Evolutionary conservation across 2,888 invertebrate genomes (phyloP), one percentile per base, ranked within the genome.

Genomic region (Dryadula phaetusa): DNA sequence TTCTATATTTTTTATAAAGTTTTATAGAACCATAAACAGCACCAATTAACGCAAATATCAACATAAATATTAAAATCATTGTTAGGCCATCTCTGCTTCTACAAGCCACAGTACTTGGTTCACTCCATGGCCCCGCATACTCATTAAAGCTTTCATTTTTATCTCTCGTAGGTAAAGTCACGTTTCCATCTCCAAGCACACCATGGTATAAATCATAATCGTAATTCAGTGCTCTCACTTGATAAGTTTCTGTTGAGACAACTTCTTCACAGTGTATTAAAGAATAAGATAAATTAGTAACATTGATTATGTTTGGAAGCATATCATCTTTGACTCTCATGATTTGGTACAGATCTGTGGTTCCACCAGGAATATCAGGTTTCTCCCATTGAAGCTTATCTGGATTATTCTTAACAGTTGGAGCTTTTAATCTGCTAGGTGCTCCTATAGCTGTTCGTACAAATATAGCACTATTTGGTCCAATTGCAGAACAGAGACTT

Each of bases 381-480:
- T 79, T 80, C 3, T 83, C 77, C 95, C 95, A 95, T 40, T 78
- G 78, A 4, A 94, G 79, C 18, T 70, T 68, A 72, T 86, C 85
- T 66, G 83, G 82, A 64, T 78, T 83, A 63, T 80, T 83, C 61
- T 75, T 80, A 28, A 86, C 80, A 22, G 70, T 75, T 62, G 89
- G 90, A 20, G 82, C 72, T 64, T 78, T 81, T 47, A 94, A 75
- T 73, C 78, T 85, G 66, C 92, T 92, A 32, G 94, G 94, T 69
- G 90, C 79, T 49, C 96, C 96, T 72, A 96, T 94, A 68, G 92
- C 88, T 0, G 96, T 96, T 28, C 88, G 85, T 0, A 94, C 86
- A 72, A 85, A 84, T 47, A 95, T 85, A 0, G 91, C 86, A 72
- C 90, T 85, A 58, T 94, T 93, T 42, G 80, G 80, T 62, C 77